phyloP scores from a whole-genome alignment of 2,888 invertebrate species.

The Tachystola acroxantha region DNA sequence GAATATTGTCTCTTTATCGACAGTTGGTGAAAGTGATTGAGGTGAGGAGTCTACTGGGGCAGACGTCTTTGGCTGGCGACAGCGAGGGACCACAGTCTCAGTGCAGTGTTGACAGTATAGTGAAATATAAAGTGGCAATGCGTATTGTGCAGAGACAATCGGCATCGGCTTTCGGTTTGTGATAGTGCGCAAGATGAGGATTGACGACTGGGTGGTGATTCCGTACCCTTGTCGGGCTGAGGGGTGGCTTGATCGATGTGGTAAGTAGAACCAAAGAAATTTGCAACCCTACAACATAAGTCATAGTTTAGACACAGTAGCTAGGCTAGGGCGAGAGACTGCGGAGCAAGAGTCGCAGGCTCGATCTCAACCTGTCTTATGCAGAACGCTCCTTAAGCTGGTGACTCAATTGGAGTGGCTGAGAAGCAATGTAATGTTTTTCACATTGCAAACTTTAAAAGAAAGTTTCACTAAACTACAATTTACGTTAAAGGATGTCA shows the following conservation, averaged over 20 bases:
- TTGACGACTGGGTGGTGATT: constrained; percentile 45
- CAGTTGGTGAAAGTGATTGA: constrained; percentile 67
- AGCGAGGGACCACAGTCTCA: constrained; percentile 13
- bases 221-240: constrained; percentile 67
- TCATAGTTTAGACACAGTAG: neutral
- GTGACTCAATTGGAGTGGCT: neutral
- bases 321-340: neutral
- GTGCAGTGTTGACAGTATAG: constrained; percentile 23
- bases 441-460: too few relatives aligned
- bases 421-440: too few relatives aligned
- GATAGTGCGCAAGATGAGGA: constrained; percentile 47
- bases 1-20: constrained; percentile 43
- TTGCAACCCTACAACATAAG: neutral
- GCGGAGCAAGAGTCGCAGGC: neutral
- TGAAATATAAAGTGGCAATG: constrained; percentile 39
- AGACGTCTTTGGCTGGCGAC: constrained; percentile 19
- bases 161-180: constrained; percentile 32
- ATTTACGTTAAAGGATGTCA: too few relatives aligned
- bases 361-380: neutral
- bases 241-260: constrained; percentile 70
- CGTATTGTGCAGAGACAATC: constrained; percentile 16
- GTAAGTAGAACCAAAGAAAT: constrained; percentile 48
- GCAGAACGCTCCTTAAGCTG: neutral
- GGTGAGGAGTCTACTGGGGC: constrained; percentile 17
- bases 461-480: too few relatives aligned